A percentile compares a stretch with the other conserved stretches of the same genome.
These are phyloP conservation scores for Cynodonichthys magdalenae DNA, from an alignment of 2,797 vertebrate genomes.

Conservation along the genomic window DNA sequence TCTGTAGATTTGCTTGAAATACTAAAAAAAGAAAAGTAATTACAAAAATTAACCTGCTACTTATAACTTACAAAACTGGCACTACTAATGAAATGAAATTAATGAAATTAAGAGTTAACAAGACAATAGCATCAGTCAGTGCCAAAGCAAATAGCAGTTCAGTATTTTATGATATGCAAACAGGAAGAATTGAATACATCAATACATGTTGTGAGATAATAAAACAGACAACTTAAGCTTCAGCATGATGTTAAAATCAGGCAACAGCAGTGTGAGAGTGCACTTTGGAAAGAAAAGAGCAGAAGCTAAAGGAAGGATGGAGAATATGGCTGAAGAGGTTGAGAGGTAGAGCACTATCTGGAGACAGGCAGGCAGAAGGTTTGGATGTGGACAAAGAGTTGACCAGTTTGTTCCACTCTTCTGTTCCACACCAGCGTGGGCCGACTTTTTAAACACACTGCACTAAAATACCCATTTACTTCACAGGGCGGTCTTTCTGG, in stretches of 20 bases:
- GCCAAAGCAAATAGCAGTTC: too few species aligned
- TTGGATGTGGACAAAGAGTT: constrained; percentile 54
- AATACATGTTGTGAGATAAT: background rate
- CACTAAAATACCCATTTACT: constrained; percentile 66
- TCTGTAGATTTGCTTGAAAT: too few species aligned
- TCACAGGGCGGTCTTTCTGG: constrained; percentile 50
- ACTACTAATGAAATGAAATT: too few species aligned
- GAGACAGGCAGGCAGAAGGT: constrained; percentile 9
- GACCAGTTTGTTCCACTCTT: constrained; percentile 74
- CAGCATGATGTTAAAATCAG: too few species aligned
- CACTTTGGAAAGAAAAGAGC: background rate
- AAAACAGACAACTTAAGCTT: background rate
- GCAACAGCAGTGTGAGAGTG: background rate
- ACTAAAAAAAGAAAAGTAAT: too few species aligned
- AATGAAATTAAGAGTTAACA: too few species aligned
- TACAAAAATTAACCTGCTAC: too few species aligned
- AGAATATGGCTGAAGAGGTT: constrained; percentile 4
- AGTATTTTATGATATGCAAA: too few species aligned
- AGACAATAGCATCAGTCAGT: too few species aligned
- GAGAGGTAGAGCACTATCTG: constrained; percentile 44
- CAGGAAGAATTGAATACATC: background rate
- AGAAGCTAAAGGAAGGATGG: background rate
- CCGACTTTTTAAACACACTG: constrained; percentile 56
- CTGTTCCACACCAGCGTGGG: constrained; percentile 53
- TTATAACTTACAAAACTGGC: too few species aligned